phyloP scores from a whole-genome alignment of 2,797 vertebrate species.

The Threskiornis aethiopicus region DNA sequence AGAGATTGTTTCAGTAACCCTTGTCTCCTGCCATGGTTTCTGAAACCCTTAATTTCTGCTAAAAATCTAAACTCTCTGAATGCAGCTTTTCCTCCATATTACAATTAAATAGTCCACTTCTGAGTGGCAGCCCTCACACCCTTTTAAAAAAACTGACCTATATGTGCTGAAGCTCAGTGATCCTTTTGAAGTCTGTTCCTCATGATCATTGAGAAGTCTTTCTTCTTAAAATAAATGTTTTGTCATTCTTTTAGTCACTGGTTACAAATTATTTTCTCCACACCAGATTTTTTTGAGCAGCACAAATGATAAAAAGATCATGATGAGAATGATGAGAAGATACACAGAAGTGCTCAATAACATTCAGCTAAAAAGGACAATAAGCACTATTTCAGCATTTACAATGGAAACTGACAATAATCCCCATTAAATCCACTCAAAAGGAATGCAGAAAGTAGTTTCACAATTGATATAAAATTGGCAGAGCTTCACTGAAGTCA shows the following conservation, averaged over 20 bases:
- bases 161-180: neutral
- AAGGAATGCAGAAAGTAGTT: neutral
- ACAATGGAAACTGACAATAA: conserved; percentile 1
- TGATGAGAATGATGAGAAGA: too few relatives aligned
- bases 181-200: neutral
- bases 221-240: neutral
- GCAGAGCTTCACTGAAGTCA: neutral
- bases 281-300: neutral
- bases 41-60: neutral
- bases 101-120: neutral
- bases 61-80: neutral
- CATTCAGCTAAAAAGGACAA: neutral
- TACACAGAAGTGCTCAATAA: neutral
- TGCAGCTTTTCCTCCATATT: neutral
- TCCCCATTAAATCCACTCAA: neutral
- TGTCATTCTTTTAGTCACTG: neutral
- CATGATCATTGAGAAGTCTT: neutral
- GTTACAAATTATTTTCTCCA: neutral
- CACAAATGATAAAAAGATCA: neutral
- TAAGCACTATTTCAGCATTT: neutral
- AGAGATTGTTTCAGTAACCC: neutral
- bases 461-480: neutral
- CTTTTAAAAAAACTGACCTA: neutral
- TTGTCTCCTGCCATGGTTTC: neutral
- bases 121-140: neutral